Evolutionary conservation across 2,113 vertebrate species (phyloP).

Genomic region (Hippocampus guttulatus): DNA sequence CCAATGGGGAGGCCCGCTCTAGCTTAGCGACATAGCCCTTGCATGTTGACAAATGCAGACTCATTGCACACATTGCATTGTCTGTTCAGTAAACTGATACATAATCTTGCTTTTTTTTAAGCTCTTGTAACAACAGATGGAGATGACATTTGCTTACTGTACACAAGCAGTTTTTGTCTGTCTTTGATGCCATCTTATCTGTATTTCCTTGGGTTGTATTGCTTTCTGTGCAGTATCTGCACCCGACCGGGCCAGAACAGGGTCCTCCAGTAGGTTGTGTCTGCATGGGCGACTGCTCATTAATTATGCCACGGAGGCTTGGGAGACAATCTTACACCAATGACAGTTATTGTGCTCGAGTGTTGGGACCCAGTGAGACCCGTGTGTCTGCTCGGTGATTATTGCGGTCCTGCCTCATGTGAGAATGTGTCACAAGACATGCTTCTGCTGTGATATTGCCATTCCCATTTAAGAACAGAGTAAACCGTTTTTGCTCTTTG

Average conservation of each 20-base stretch:
- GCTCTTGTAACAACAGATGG: not conserved
- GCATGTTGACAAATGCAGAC: conserved; percentile 1
- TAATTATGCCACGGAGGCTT: conserved; percentile 28
- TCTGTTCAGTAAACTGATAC: conserved; percentile 2
- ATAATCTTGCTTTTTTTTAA: not conserved
- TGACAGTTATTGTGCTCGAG: conserved; percentile 26
- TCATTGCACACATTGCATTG: not conserved
- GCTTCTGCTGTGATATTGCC: not conserved
- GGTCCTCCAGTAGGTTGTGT: conserved; percentile 36
- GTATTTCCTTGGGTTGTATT: conserved; percentile 5
- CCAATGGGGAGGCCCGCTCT: conserved; percentile 10
- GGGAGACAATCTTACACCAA: conserved; percentile 35
- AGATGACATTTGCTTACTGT: conserved; percentile 2
- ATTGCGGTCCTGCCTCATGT: not conserved
- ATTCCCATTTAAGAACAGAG: not conserved
- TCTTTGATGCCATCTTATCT: conserved; percentile 5
- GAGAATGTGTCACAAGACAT: not conserved
- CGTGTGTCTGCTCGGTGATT: not conserved
- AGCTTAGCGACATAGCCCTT: conserved; percentile 23
- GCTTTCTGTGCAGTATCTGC: conserved; percentile 28
- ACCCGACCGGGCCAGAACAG: conserved; percentile 34
- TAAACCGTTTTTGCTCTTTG: not conserved
- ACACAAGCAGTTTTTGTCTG: not conserved
- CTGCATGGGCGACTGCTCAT: conserved; percentile 56
- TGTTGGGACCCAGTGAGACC: conserved; percentile 7